phyloP scores from a whole-genome alignment of 1,140 invertebrate genomes.

The Drosophila willistoni region DNA sequence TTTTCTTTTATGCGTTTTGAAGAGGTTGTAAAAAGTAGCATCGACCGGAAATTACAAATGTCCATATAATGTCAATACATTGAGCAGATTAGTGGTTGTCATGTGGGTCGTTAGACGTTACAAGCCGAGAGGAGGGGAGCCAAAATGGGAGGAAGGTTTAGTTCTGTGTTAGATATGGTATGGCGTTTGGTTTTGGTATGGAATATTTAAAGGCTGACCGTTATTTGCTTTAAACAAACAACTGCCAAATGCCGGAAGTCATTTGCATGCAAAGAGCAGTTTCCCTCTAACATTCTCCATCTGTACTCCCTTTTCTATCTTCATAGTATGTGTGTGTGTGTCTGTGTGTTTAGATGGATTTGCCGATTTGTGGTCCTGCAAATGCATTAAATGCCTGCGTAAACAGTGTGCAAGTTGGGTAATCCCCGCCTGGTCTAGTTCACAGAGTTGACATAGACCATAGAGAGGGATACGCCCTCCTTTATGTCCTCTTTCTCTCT shows the following conservation, averaged over 20 bases:
- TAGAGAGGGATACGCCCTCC: constrained; percentile 54
- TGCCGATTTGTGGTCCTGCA: constrained; percentile 76
- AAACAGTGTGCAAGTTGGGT: constrained; percentile 52
- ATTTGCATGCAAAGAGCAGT: constrained; percentile 47
- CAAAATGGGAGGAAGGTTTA: background rate
- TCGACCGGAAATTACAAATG: constrained; percentile 79
- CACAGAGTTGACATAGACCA: constrained; percentile 17
- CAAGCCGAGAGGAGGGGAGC: background rate
- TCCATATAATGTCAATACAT: constrained; percentile 79
- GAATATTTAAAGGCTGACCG: constrained; percentile 53
- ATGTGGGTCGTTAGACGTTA: constrained; percentile 61
- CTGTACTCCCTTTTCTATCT: background rate
- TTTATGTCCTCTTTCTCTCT: background rate
- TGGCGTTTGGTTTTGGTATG: constrained; percentile 37
- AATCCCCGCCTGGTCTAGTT: constrained; percentile 19
- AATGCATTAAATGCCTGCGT: constrained; percentile 75
- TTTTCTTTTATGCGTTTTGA: constrained; percentile 69
- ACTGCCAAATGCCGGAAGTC: constrained; percentile 68
- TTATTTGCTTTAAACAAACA: constrained; percentile 73
- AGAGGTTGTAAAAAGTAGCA: constrained; percentile 75
- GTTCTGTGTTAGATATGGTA: too few relatives aligned
- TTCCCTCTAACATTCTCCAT: background rate
- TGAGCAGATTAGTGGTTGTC: constrained; percentile 79
- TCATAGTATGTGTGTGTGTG: constrained; percentile 12
- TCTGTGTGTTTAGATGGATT: constrained; percentile 74